These are phyloP conservation scores for Aspiorhynchus laticeps DNA, from an alignment of 2,113 vertebrate genomes.

Conservation along the genomic window DNA sequence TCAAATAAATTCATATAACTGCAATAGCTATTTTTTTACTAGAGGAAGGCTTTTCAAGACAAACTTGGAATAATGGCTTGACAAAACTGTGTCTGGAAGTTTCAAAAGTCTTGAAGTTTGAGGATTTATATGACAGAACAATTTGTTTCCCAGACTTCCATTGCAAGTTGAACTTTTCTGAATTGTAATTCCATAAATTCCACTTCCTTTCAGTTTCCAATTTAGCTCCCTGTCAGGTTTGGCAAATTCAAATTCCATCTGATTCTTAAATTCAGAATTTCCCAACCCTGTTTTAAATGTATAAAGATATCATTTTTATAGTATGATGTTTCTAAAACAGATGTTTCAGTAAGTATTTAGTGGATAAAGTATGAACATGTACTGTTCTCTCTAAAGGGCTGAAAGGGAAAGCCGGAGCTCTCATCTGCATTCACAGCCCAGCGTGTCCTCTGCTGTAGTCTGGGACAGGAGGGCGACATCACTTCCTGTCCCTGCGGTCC, in stretches of 20 bases:
- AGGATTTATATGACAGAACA: background rate
- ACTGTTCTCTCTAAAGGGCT: background rate
- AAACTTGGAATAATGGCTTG: background rate
- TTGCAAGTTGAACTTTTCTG: background rate
- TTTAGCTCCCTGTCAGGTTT: background rate
- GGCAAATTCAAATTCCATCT: background rate
- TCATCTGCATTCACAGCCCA: slow-evolving; percentile 14
- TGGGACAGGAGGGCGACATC: background rate
- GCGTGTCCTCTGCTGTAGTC: slow-evolving; percentile 9
- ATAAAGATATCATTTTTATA: background rate
- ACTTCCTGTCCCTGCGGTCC: background rate
- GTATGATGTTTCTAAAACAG: background rate
- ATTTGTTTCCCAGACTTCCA: too few relatives aligned
- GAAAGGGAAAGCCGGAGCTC: background rate
- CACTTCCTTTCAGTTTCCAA: background rate
- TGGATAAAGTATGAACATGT: background rate
- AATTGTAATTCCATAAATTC: background rate
- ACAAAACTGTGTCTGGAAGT: background rate
- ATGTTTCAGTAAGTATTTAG: background rate
- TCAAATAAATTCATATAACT: too few relatives aligned
- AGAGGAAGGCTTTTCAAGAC: background rate
- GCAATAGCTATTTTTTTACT: background rate
- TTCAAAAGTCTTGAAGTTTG: background rate
- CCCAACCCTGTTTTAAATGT: background rate
- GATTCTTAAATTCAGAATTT: background rate